phyloP scores from a whole-genome alignment of 1,140 invertebrate species.

The Zaprionus lachaisei region DNA sequence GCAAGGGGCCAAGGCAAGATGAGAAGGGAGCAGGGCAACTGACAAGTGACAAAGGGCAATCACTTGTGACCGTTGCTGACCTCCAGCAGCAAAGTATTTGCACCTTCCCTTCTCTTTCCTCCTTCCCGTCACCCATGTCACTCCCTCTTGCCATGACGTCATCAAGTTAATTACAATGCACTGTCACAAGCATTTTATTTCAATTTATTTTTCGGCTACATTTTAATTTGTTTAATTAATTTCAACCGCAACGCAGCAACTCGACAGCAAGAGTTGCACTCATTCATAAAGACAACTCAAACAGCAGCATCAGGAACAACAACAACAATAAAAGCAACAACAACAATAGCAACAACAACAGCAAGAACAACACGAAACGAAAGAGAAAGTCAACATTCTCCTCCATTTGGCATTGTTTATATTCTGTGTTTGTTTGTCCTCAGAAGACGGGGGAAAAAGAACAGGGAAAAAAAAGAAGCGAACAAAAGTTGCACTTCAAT shows the following conservation, averaged over 20 bases:
- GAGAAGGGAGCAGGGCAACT: conserved; percentile 10
- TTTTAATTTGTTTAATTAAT: conserved; percentile 80
- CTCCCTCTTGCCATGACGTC: conserved; percentile 4
- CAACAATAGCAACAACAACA: conserved; percentile 17
- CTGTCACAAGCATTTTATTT: conserved; percentile 63
- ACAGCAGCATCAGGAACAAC: not conserved
- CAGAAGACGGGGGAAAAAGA: not conserved
- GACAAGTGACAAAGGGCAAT: conserved; percentile 73
- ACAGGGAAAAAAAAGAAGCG: not conserved
- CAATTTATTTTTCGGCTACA: conserved; percentile 61
- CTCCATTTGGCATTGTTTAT: conserved; percentile 51
- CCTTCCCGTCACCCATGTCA: no score
- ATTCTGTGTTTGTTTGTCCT: conserved; percentile 37
- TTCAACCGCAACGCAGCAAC: conserved; percentile 29
- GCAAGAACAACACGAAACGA: not conserved
- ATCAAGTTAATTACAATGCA: conserved; percentile 63
- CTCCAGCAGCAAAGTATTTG: conserved; percentile 7
- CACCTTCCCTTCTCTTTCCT: conserved; percentile 9
- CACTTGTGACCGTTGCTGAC: conserved; percentile 60
- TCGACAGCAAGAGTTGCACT: conserved; percentile 33
- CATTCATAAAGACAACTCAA: conserved; percentile 31
- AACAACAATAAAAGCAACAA: conserved; percentile 14
- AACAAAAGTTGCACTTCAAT: conserved; percentile 53
- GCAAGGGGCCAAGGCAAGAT: not conserved
- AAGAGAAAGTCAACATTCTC: conserved; percentile 29